Evolutionary conservation across 2,888 invertebrate genomes (phyloP).

Genomic region (Tachystola acroxantha): DNA sequence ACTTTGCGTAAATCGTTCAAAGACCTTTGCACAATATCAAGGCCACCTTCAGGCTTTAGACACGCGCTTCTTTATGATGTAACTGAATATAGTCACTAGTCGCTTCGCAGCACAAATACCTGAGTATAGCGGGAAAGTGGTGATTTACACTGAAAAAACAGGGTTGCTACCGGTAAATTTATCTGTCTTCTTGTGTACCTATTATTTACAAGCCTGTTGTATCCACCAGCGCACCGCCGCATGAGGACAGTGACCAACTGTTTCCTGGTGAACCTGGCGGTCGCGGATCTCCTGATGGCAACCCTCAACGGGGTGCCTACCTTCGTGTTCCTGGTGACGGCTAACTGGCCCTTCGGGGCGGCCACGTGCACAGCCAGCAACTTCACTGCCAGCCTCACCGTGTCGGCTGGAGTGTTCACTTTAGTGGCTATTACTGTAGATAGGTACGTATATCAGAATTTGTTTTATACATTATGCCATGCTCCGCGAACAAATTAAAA

Average conservation of each 20-base stretch:
- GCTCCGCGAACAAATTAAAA: too few species aligned
- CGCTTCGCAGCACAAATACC: too few species aligned
- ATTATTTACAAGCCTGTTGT: constrained; percentile 5
- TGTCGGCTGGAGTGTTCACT: constrained; percentile 94
- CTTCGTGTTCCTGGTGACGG: constrained; percentile 90
- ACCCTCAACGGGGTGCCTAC: constrained; percentile 92
- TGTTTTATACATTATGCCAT: too few species aligned
- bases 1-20: too few species aligned
- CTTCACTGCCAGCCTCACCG: constrained; percentile 93
- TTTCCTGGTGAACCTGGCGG: constrained; percentile 91
- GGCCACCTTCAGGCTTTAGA: too few species aligned
- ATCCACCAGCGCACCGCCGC: constrained; percentile 83
- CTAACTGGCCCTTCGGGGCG: constrained; percentile 92
- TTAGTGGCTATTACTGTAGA: constrained; percentile 95
- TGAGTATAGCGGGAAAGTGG: too few species aligned
- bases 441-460: constrained; percentile 82
- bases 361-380: constrained; percentile 92
- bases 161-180: too few species aligned
- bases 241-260: constrained; percentile 95
- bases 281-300: constrained; percentile 92
- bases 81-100: too few species aligned
- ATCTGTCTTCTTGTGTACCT: too few species aligned
- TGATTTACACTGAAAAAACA: too few species aligned
- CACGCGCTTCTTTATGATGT: too few species aligned
- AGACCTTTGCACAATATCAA: too few species aligned